Conservation (phyloP, 2,888 invertebrate species). For the Lymantria dispar region DNA sequence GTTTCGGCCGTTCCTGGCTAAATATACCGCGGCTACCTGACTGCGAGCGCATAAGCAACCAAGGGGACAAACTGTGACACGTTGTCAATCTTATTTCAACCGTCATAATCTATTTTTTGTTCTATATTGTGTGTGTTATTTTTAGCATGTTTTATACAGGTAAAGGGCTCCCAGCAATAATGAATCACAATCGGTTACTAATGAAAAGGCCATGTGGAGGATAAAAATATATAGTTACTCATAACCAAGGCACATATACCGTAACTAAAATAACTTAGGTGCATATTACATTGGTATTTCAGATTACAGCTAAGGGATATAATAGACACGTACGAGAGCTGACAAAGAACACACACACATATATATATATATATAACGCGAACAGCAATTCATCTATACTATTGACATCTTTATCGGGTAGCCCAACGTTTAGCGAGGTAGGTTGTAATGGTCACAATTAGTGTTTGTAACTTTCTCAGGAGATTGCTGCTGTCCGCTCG, state of each 20-base stretch:
- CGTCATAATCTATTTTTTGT: slow-evolving; percentile 11
- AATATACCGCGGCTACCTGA: slow-evolving; percentile 66
- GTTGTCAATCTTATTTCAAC: slow-evolving; percentile 38
- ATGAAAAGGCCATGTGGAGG: not conserved
- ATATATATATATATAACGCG: no score
- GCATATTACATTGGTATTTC: not conserved
- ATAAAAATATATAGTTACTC: not conserved
- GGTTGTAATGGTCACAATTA: no score
- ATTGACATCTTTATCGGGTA: no score
- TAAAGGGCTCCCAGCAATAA: not conserved
- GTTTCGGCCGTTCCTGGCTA: slow-evolving; percentile 56
- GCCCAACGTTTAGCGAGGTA: no score
- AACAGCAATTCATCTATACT: no score
- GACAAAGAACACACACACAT: no score
- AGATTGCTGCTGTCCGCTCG: no score
- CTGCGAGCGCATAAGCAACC: slow-evolving; percentile 45
- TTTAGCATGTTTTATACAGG: not conserved
- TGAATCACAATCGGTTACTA: not conserved
- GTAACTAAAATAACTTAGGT: not conserved
- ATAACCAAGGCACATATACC: not conserved
- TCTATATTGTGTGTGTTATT: not conserved
- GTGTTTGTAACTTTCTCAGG: no score
- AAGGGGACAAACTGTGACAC: slow-evolving; percentile 34
- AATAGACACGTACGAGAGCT: no score
- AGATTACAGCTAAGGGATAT: no score